Evolutionary conservation across 2,113 vertebrate species (phyloP).

Genomic region (Platichthys stellatus): DNA sequence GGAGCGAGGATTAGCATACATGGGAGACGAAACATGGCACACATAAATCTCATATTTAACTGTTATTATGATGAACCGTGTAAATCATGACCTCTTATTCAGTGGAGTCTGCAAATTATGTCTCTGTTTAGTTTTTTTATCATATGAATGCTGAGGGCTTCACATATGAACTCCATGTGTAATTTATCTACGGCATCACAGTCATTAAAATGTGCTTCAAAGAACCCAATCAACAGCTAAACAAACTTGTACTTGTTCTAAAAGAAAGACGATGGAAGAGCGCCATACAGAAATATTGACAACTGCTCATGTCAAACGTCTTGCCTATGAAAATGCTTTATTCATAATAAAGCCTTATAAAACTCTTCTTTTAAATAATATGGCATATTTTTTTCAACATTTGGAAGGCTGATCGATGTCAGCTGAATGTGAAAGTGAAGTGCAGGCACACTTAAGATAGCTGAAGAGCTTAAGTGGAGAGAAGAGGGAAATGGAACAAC

Average conservation of each 20-base stretch:
- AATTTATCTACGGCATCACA: slow-evolving; percentile 18
- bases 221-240: slow-evolving; percentile 28
- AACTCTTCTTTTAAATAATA: slow-evolving; percentile 6
- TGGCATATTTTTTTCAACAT: not conserved
- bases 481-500: slow-evolving; percentile 91
- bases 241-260: slow-evolving; percentile 6
- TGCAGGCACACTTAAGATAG: slow-evolving; percentile 88
- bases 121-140: not conserved
- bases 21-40: not conserved
- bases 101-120: slow-evolving; percentile 6
- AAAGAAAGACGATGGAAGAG: not conserved
- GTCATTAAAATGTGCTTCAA: slow-evolving; percentile 54
- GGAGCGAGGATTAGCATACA: slow-evolving; percentile 4
- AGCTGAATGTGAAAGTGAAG: slow-evolving; percentile 58
- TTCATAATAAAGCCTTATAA: slow-evolving; percentile 10
- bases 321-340: not conserved
- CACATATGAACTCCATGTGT: slow-evolving; percentile 40
- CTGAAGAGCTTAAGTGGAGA: slow-evolving; percentile 88
- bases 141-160: slow-evolving; percentile 13
- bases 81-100: slow-evolving; percentile 9
- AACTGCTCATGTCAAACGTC: not conserved
- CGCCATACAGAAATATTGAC: not conserved
- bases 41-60: not conserved
- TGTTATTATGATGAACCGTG: not conserved
- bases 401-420: slow-evolving; percentile 51